Evolutionary conservation across 2,113 vertebrate genomes (phyloP).

Genomic region (Sapajus apella): DNA sequence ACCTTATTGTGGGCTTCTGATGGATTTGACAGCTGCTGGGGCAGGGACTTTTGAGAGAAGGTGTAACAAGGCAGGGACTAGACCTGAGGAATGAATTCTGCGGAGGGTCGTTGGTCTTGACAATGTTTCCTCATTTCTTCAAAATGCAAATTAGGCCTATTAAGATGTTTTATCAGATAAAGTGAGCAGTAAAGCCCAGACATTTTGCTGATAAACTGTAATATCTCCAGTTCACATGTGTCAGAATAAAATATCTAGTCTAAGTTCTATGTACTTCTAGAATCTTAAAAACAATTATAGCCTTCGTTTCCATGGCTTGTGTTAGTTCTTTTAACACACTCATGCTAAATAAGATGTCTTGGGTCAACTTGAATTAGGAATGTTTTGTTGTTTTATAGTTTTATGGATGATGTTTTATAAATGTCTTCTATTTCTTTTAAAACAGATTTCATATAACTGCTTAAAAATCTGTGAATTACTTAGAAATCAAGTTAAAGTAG

Average conservation of each 20-base stretch:
- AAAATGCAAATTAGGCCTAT: neutral
- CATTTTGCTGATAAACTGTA: neutral
- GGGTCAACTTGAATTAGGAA: conserved; percentile 5
- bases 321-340: neutral
- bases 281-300: neutral
- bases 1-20: neutral
- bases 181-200: neutral
- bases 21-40: neutral
- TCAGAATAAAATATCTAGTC: neutral
- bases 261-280: neutral
- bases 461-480: neutral
- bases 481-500: conserved; percentile 23
- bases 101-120: neutral
- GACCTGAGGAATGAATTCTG: neutral
- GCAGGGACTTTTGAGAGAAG: neutral
- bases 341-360: neutral
- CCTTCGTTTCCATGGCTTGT: neutral
- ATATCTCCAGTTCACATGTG: neutral
- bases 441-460: neutral
- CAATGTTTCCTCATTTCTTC: neutral
- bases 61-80: no score
- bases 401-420: conserved; percentile 49
- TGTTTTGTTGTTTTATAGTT: conserved; percentile 21
- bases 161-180: neutral
- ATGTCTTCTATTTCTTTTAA: conserved; percentile 18